Evolutionary conservation across 2,113 vertebrate species (phyloP).

Genomic region (Podilymbus podiceps): DNA sequence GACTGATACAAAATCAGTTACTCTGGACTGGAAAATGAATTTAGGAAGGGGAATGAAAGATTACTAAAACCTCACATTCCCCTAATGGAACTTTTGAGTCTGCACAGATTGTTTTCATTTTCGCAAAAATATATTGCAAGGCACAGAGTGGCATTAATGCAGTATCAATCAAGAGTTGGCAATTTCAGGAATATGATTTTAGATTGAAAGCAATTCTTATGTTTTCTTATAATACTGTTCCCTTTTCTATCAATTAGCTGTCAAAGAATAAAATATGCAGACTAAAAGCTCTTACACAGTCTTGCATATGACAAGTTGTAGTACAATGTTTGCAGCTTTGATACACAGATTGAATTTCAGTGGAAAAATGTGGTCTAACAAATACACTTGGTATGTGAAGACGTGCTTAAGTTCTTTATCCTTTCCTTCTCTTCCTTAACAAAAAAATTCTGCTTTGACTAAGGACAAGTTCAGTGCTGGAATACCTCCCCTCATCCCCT

Average conservation of each 20-base stretch:
- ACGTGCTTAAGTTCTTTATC: not conserved
- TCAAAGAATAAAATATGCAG: not conserved
- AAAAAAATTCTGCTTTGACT: not conserved
- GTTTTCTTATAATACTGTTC: not conserved
- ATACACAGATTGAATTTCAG: constrained; percentile 1
- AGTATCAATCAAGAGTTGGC: not conserved
- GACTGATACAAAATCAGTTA: not conserved
- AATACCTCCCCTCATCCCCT: not conserved
- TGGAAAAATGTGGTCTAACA: not conserved
- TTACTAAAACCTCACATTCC: not conserved
- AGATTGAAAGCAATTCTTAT: not conserved
- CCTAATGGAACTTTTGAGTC: not conserved
- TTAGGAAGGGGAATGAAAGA: not conserved
- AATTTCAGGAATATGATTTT: not conserved
- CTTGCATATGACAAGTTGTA: not conserved
- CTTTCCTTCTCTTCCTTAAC: not conserved
- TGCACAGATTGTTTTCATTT: not conserved
- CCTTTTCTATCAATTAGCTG: not conserved
- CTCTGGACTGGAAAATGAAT: not conserved
- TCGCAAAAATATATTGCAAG: not conserved
- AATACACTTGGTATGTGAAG: not conserved
- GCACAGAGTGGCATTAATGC: not conserved
- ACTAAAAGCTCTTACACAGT: not conserved
- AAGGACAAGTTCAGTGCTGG: not conserved
- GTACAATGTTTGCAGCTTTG: not conserved